These are phyloP conservation scores for Hedychridium roseum DNA, from an alignment of 2,888 invertebrate genomes.

Conservation along the genomic window DNA sequence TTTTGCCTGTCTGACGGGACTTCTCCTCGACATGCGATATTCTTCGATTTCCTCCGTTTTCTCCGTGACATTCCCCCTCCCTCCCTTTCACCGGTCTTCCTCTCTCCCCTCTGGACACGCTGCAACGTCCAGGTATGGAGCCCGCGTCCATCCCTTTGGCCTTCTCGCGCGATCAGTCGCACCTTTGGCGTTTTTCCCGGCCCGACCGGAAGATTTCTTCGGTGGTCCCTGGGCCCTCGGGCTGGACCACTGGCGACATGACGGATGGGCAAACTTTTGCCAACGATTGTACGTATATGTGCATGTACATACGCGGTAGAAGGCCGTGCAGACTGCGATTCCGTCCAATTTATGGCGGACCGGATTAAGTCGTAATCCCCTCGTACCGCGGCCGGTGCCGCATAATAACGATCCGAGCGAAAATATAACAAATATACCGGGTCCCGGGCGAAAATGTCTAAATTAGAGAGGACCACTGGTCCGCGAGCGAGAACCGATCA, in stretches of 20 bases:
- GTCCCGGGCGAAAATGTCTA: constrained; percentile 37
- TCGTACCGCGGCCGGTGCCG: constrained; percentile 37
- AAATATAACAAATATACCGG: constrained; percentile 47
- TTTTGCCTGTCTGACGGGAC: constrained; percentile 27
- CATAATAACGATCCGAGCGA: constrained; percentile 51
- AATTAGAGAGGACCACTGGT: constrained; percentile 44
- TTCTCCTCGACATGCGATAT: constrained; percentile 24
- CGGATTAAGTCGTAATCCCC: constrained; percentile 51
- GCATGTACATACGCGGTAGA: constrained; percentile 5
- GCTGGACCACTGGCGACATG: no score
- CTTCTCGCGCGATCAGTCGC: no score
- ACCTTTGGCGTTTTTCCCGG: no score
- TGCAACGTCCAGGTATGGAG: no score
- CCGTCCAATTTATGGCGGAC: constrained; percentile 50
- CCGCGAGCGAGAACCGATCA: constrained; percentile 36
- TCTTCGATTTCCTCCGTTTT: constrained; percentile 29
- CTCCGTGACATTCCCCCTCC: constrained; percentile 10
- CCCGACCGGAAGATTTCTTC: not conserved
- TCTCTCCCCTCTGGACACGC: no score
- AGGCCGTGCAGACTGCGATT: constrained; percentile 32
- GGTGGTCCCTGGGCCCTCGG: not conserved
- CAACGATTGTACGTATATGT: constrained; percentile 4
- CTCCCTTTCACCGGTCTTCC: not conserved
- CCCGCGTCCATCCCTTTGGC: constrained; percentile 26
- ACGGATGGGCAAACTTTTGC: constrained; percentile 18